phyloP scores from a whole-genome alignment of 1,140 invertebrate genomes.

The Zelostemma sp. region DNA sequence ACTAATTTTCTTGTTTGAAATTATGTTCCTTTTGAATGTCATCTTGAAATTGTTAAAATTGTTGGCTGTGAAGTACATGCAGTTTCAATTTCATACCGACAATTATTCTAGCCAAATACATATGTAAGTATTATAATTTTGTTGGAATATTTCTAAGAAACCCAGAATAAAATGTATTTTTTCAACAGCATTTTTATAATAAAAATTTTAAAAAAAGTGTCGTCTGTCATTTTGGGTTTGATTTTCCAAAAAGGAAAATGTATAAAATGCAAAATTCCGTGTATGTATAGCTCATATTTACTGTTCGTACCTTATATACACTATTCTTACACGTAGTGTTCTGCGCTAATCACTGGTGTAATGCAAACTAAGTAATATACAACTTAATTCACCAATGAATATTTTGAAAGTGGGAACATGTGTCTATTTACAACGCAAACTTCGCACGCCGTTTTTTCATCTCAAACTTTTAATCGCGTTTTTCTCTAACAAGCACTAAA shows the following conservation, averaged over 20 bases:
- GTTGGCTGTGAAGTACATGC: too few relatives aligned
- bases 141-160: too few relatives aligned
- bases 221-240: not conserved
- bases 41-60: too few relatives aligned
- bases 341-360: slow-evolving; percentile 50
- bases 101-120: too few relatives aligned
- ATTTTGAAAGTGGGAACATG: slow-evolving; percentile 49
- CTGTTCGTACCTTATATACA: slow-evolving; percentile 51
- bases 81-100: too few relatives aligned
- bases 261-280: not conserved
- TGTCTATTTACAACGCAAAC: slow-evolving; percentile 47
- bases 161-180: too few relatives aligned
- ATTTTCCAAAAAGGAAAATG: not conserved
- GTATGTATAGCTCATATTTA: not conserved
- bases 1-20: too few relatives aligned
- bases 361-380: slow-evolving; percentile 46
- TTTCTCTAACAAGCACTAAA: slow-evolving; percentile 2
- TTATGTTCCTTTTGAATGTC: too few relatives aligned
- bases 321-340: slow-evolving; percentile 52
- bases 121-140: too few relatives aligned
- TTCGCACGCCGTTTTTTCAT: slow-evolving; percentile 14
- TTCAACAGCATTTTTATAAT: too few relatives aligned
- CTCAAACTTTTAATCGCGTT: slow-evolving; percentile 21
- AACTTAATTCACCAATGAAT: slow-evolving; percentile 47
- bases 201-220: too few relatives aligned